A percentile compares a stretch with the other conserved stretches of the same genome.
phyloP scores from a whole-genome alignment of 2,113 vertebrate genomes.

The human region GRCh38 chr15:38217001-38217500 shows the following conservation, averaged over 20 bases:
- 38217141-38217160: conserved; percentile 54
- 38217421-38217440: conserved; percentile 55
- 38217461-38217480: conserved; percentile 54
- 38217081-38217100: conserved; percentile 52
- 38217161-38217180: conserved; percentile 28
- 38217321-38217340: conserved; percentile 74
- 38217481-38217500: conserved; percentile 46
- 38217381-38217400: conserved; percentile 67
- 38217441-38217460: conserved; percentile 66
- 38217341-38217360: conserved; percentile 71
- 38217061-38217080: conserved; percentile 44
- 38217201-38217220: conserved; percentile 46
- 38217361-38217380: conserved; percentile 61
- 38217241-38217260: conserved; percentile 72
- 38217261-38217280: conserved; percentile 67
- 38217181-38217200: conserved; percentile 70
- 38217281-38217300: conserved; percentile 77
- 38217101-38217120: conserved; percentile 29
- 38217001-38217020: conserved; percentile 71
- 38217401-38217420: conserved; percentile 64
- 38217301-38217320: conserved; percentile 67
- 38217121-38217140: neutral
- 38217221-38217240: conserved; percentile 62
- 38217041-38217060: conserved; percentile 36
- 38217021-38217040: conserved; percentile 35